Evolutionary conservation across 2,888 invertebrate genomes (phyloP).

Genomic region (Hypercompe scribonia): DNA sequence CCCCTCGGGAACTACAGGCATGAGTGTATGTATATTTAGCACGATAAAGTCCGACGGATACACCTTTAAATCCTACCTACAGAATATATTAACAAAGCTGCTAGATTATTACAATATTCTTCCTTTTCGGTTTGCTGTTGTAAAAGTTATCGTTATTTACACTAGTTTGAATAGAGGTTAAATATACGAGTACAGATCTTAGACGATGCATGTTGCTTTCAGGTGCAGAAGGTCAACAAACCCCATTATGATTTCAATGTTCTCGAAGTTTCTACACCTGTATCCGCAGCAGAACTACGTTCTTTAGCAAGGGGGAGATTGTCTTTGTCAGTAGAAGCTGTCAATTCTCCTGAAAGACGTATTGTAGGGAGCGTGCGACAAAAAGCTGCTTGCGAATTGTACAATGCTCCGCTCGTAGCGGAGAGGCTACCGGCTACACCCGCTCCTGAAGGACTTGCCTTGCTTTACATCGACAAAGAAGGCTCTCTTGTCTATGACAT

Average conservation of each 20-base stretch:
- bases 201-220: slow-evolving; percentile 53
- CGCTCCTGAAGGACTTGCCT: slow-evolving; percentile 89
- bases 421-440: slow-evolving; percentile 78
- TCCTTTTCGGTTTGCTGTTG: not conserved
- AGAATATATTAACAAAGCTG: too few relatives aligned
- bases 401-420: slow-evolving; percentile 90
- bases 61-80: too few relatives aligned
- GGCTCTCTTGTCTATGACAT: slow-evolving; percentile 93
- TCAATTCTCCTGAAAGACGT: slow-evolving; percentile 88
- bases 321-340: slow-evolving; percentile 89
- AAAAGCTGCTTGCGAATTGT: slow-evolving; percentile 92
- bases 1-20: too few relatives aligned
- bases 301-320: slow-evolving; percentile 92
- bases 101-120: not conserved
- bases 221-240: slow-evolving; percentile 89
- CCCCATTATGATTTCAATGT: slow-evolving; percentile 92
- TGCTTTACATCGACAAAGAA: slow-evolving; percentile 92
- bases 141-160: not conserved
- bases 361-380: slow-evolving; percentile 91
- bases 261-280: slow-evolving; percentile 92
- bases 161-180: not conserved
- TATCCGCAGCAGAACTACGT: slow-evolving; percentile 91
- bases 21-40: too few relatives aligned
- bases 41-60: too few relatives aligned
- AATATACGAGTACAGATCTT: slow-evolving; percentile 26